These are phyloP conservation scores for Pseudomugil tenellus DNA, from an alignment of 2,797 vertebrate genomes.

Conservation along the genomic window DNA sequence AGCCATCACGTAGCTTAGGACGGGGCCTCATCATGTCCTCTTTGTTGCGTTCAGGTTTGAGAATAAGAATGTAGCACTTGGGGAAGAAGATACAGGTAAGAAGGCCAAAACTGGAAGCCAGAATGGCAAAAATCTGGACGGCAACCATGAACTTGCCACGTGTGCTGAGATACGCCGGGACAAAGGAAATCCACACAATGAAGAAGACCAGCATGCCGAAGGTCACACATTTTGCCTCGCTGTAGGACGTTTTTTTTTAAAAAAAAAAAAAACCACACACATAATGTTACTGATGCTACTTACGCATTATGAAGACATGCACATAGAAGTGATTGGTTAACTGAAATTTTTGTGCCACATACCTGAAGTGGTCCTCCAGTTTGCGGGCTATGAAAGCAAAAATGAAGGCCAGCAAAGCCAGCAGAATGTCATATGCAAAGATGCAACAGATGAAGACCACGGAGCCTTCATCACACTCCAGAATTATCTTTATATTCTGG, in stretches of 20 bases:
- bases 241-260: slow-evolving; percentile 59
- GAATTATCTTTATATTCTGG: slow-evolving; percentile 89
- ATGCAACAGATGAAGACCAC: slow-evolving; percentile 86
- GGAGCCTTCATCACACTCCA: slow-evolving; percentile 87
- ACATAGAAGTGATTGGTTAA: background rate
- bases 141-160: slow-evolving; percentile 91
- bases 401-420: slow-evolving; percentile 85
- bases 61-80: slow-evolving; percentile 88
- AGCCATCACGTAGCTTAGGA: slow-evolving; percentile 72
- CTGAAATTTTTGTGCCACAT: background rate
- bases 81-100: slow-evolving; percentile 87
- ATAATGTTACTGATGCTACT: too few relatives aligned
- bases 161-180: slow-evolving; percentile 89
- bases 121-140: slow-evolving; percentile 90
- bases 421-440: slow-evolving; percentile 86
- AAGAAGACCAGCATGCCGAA: slow-evolving; percentile 91
- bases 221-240: slow-evolving; percentile 87
- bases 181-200: slow-evolving; percentile 90
- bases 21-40: slow-evolving; percentile 82
- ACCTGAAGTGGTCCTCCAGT: slow-evolving; percentile 86
- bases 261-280: background rate
- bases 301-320: background rate
- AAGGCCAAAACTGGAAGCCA: slow-evolving; percentile 89
- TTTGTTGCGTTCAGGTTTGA: slow-evolving; percentile 87
- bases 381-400: slow-evolving; percentile 84